Base-by-base conservation (phyloP, 2,113 vertebrate genomes). In the Apus apus region DNA sequence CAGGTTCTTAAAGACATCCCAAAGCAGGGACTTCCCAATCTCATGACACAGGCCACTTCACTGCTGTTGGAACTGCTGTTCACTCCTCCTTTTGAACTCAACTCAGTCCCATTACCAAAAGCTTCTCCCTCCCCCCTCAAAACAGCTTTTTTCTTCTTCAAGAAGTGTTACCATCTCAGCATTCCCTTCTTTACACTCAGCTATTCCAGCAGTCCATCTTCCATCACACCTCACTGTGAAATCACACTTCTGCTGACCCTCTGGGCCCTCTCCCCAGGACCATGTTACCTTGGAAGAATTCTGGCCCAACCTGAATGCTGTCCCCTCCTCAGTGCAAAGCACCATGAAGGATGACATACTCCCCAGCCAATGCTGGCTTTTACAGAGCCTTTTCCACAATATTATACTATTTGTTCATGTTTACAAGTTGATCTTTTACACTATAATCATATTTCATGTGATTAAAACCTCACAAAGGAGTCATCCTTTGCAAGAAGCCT, bases 1-100 rank as follows among this genome's bases (percentile, higher is more conserved):
- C 17, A 15, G 0, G 0, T 45, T 61, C 43, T 23, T 18, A 26
- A 66, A 60, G 50, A 48, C 1, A 1, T 30, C 30, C 45, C 71
- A 77, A 2, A 3, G 27, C 20, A 15, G 30, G 14, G n/a, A 23
- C 36, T 40, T 43, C 85, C 72, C 89, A 57, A 3, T 17, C 29
- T 66, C 85, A 70, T 32, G 40, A 21, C 34, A 48, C 8, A 4
- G 20, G 9, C 45, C 17, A 12, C 13, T 26, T 7, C 9, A 9
- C 34, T 15, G 46, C 77, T 48, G 5, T 8, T 7, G 30, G 40
- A 40, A n/a, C n/a, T n/a, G n/a, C n/a, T n/a, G n/a, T n/a, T n/a
- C n/a, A n/a, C n/a, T n/a, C n/a, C 6, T 91, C 30, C 65, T 51
- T 43, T 22, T n/a, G 34, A 89, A 13, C 40, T 46, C 2, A 0